phyloP scores from a whole-genome alignment of 2,113 vertebrate genomes.

The Dromas ardeola region DNA sequence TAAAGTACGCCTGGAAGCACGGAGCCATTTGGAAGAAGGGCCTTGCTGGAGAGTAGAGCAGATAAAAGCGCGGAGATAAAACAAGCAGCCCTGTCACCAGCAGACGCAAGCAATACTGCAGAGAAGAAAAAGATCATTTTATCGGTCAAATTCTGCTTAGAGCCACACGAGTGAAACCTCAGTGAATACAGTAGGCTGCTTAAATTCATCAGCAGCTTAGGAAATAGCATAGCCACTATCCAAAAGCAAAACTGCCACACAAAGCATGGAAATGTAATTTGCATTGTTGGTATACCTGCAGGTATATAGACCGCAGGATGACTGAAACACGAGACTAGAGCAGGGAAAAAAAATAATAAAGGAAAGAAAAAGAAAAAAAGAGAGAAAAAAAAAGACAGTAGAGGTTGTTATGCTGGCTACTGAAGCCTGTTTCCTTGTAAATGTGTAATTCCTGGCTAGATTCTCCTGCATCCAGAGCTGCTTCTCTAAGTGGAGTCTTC shows the following conservation, averaged over 20 bases:
- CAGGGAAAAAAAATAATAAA: background rate
- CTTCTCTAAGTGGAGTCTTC: background rate
- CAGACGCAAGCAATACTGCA: background rate
- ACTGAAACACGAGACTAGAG: background rate
- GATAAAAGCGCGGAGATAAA: slow-evolving; percentile 50
- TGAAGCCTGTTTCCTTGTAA: background rate
- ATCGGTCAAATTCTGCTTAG: background rate
- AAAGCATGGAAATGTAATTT: background rate
- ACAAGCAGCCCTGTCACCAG: slow-evolving; percentile 31
- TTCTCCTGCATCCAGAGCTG: background rate
- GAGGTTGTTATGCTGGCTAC: background rate
- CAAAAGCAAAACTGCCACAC: background rate
- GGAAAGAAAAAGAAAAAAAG: too few relatives aligned
- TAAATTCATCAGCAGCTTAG: background rate
- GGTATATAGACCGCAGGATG: background rate
- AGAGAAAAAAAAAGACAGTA: accelerated
- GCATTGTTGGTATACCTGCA: background rate
- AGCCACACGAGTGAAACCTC: background rate
- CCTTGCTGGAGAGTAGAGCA: background rate
- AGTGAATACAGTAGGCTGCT: background rate
- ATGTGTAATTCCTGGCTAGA: background rate
- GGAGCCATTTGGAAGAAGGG: slow-evolving; percentile 1
- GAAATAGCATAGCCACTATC: background rate
- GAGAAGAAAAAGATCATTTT: background rate
- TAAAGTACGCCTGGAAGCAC: slow-evolving; percentile 33